phyloP scores from a whole-genome alignment of 2,797 vertebrate species.

The Eurystomus glaucurus region DNA sequence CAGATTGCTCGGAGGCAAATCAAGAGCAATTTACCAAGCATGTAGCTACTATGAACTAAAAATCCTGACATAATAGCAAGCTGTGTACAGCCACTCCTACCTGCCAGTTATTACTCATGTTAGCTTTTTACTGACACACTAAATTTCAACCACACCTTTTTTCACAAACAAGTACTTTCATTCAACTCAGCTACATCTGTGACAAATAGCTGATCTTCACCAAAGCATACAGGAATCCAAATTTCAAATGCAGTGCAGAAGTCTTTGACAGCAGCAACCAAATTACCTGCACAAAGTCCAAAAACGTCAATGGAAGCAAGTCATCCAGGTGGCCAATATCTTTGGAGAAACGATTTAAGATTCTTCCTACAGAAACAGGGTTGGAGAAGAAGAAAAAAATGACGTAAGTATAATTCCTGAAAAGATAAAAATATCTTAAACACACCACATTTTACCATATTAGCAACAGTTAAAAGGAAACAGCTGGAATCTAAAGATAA shows the following conservation, averaged over 20 bases:
- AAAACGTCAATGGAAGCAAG: conserved; percentile 92
- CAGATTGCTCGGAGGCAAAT: conserved; percentile 88
- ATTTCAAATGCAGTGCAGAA: not conserved
- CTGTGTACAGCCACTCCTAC: conserved; percentile 84
- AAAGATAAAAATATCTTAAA: conserved; percentile 58
- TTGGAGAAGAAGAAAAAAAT: conserved; percentile 46
- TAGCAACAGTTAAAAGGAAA: conserved; percentile 35
- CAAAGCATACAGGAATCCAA: not conserved
- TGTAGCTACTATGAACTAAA: conserved; percentile 79
- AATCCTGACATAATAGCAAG: conserved; percentile 72
- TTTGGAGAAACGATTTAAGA: conserved; percentile 94
- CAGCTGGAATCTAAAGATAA: conserved; percentile 8
- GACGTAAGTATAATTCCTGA: conserved; percentile 7
- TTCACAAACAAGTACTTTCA: conserved; percentile 87
- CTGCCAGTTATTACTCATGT: conserved; percentile 84
- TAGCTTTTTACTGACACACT: conserved; percentile 83
- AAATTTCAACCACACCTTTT: conserved; percentile 85
- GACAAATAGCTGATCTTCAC: conserved; percentile 81
- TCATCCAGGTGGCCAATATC: conserved; percentile 97
- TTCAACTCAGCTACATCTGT: conserved; percentile 81
- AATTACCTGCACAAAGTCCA: conserved; percentile 96
- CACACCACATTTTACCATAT: not conserved
- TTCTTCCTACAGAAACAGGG: conserved; percentile 82
- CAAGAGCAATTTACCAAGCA: conserved; percentile 81
- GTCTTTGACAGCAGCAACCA: not conserved